A percentile compares a stretch with the other conserved stretches of the same genome.
Conservation (phyloP, 2,113 vertebrate genomes). For the Tursiops truncatus region DNA sequence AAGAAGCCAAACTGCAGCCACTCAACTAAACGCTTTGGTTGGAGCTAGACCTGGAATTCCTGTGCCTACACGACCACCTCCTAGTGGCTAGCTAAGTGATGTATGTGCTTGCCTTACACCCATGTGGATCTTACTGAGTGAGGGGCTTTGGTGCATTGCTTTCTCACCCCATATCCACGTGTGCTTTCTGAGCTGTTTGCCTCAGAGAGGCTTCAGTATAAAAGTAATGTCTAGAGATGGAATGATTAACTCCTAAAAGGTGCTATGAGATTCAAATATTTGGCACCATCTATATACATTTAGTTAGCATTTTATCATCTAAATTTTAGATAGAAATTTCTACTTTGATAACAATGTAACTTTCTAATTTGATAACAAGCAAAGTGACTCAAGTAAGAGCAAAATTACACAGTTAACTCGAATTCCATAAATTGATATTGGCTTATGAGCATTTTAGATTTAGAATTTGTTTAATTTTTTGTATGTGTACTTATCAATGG, state of each 20-base stretch:
- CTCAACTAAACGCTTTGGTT: not conserved
- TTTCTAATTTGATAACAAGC: not conserved
- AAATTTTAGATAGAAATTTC: not conserved
- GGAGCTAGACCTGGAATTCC: not conserved
- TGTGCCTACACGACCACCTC: not conserved
- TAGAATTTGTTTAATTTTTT: not conserved
- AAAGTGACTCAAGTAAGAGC: not conserved
- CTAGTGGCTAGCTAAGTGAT: not conserved
- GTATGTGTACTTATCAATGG: not conserved
- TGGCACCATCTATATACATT: not conserved
- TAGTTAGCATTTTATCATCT: not conserved
- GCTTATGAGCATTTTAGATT: not conserved
- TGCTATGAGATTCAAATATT: not conserved
- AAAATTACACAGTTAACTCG: not conserved
- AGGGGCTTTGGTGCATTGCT: not conserved
- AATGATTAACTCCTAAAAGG: not conserved
- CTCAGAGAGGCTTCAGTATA: not conserved
- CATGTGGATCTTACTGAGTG: not conserved
- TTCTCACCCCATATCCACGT: rapidly evolving
- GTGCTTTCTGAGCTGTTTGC: not conserved
- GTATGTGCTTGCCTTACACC: rapidly evolving
- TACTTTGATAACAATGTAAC: not conserved
- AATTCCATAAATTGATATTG: not conserved
- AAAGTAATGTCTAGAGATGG: not conserved
- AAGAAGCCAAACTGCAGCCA: not conserved